Base-by-base conservation (phyloP, 2,797 vertebrate genomes). In the Alcedo atthis region DNA sequence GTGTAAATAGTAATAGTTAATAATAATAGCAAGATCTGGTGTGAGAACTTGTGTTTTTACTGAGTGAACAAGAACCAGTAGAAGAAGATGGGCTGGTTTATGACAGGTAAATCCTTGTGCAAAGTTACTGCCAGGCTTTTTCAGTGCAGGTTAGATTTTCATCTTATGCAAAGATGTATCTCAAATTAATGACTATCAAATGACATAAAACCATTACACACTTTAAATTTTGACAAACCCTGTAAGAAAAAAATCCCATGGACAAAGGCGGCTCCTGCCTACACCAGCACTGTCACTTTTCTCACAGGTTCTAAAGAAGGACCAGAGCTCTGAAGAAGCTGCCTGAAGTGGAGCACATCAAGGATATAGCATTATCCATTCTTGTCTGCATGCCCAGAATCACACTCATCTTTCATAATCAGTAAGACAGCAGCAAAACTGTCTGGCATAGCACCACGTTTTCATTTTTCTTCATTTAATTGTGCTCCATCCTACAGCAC, bases 381-480 rank as follows among this genome's bases (percentile, higher is more conserved):
- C 73, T 71, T 90, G 83, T 88, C 74, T 75, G 67, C 89, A 79
- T 91, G 90, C 95, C 81, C 59, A 85, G 78, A 74, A 85, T 90
- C 81, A 86, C 64, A 48, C 40, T 91, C 79, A 94, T 96, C 83
- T 92, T 85, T 95, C 94, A 87, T 82, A 91, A 96, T 93, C 85
- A 81, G 42, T 11, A 75, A 81, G 76, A 91, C 94, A 90, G 80
- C 67, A 81, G 85, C 89, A 80, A 87, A 91, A 77, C 71, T 91
- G 90, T 75, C 88, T 94, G 91, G 93, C 93, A 77, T 37, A 91
- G 55, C 43, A 93, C 66, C 69, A 85, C 1, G 1, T 67, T 94
- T 94, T 87, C 86, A 96, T 96, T 94, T 95, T 94, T 94, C 94
- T 95, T 89, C 62, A 69, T 94, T 95, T 95, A 94, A 95, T 90